Evolutionary conservation across 2,888 invertebrate genomes (phyloP).

Genomic region (Harpalus rubripes): DNA sequence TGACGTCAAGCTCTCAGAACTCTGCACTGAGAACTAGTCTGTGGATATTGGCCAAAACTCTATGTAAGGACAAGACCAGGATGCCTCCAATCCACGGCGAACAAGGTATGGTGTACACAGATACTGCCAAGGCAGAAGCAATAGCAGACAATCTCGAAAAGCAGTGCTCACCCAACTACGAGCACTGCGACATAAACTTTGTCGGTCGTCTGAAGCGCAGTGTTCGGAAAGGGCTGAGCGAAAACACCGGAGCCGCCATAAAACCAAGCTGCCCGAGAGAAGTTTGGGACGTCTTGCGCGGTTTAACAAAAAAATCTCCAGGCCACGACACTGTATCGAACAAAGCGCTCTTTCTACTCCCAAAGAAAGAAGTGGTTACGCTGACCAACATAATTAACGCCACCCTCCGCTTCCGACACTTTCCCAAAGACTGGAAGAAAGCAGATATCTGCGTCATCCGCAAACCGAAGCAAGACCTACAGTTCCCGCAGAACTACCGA

Average conservation of each 20-base stretch:
- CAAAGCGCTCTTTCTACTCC: conserved; percentile 25
- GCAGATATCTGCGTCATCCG: conserved; percentile 57
- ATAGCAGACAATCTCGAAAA: conserved; percentile 56
- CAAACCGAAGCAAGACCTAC: conserved; percentile 54
- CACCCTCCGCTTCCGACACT: conserved; percentile 32
- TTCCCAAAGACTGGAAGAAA: conserved; percentile 63
- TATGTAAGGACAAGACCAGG: conserved; percentile 5
- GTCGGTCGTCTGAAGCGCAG: conserved; percentile 20
- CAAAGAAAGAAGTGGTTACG: not conserved
- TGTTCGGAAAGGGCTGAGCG: not conserved
- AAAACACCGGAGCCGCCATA: not conserved
- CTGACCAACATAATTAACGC: conserved; percentile 56
- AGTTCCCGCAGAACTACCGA: too few relatives aligned
- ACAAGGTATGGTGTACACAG: conserved; percentile 50
- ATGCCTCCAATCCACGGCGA: conserved; percentile 51
- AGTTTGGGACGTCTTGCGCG: conserved; percentile 1
- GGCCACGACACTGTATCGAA: conserved; percentile 49
- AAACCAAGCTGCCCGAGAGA: conserved; percentile 9
- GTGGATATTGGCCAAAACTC: conserved; percentile 46
- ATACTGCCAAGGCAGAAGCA: conserved; percentile 47
- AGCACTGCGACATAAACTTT: conserved; percentile 38
- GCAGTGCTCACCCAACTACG: not conserved
- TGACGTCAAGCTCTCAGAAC: conserved; percentile 14
- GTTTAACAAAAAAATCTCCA: conserved; percentile 55
- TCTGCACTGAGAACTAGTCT: conserved; percentile 19